These are phyloP conservation scores for Rallus crepitans DNA, from an alignment of 2,797 vertebrate species.

Conservation along the genomic window DNA sequence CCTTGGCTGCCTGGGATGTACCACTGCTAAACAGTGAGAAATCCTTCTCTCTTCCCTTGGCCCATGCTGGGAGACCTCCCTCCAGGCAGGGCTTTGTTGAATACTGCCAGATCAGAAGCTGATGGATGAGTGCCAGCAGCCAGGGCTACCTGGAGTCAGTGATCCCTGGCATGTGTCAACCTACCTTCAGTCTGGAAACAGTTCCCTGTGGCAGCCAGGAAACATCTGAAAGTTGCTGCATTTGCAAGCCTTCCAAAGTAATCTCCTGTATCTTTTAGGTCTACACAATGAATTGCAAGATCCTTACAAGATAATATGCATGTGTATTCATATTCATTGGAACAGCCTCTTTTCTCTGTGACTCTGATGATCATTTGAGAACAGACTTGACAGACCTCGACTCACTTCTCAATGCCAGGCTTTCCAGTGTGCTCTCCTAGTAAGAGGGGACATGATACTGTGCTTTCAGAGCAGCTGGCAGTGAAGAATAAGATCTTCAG, in stretches of 20 bases:
- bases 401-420: background rate
- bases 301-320: background rate
- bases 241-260: background rate
- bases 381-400: background rate
- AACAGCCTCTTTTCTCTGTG: background rate
- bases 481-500: background rate
- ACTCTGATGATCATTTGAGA: background rate
- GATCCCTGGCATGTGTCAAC: background rate
- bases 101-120: background rate
- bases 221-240: background rate
- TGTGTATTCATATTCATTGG: rapidly evolving
- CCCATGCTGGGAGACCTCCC: background rate
- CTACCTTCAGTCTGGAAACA: background rate
- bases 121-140: background rate
- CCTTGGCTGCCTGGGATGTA: background rate
- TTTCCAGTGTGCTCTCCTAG: background rate
- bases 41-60: background rate
- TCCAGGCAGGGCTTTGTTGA: background rate
- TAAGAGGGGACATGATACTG: background rate
- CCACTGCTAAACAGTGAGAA: background rate
- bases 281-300: background rate
- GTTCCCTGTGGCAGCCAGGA: background rate
- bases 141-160: background rate
- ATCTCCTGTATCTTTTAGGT: background rate
- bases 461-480: background rate